Evolutionary conservation across 1,140 invertebrate genomes (phyloP).

Genomic region (Physella acuta): DNA sequence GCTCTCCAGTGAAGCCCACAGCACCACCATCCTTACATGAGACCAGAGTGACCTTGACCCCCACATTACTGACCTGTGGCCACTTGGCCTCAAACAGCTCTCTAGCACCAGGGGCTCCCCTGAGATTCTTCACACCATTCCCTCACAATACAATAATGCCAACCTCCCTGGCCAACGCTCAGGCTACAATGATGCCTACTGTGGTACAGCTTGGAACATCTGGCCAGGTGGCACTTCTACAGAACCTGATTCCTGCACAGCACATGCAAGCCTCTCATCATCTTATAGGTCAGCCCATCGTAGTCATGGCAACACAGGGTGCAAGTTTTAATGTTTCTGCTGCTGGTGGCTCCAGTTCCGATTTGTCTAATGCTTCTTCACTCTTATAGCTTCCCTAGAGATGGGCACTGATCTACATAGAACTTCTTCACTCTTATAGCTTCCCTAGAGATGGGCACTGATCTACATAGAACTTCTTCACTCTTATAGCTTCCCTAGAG

Average conservation of each 20-base stretch:
- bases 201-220: slow-evolving; percentile 20
- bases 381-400: too few species aligned
- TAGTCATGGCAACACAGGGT: slow-evolving; percentile 13
- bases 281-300: slow-evolving; percentile 6
- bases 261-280: slow-evolving; percentile 2
- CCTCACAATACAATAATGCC: slow-evolving; percentile 6
- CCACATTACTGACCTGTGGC: background rate
- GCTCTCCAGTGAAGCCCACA: background rate
- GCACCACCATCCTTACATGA: background rate
- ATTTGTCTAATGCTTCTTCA: slow-evolving; percentile 4
- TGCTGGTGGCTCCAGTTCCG: background rate
- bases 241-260: slow-evolving; percentile 14
- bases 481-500: too few species aligned
- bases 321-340: background rate
- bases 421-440: too few species aligned
- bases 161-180: slow-evolving; percentile 2
- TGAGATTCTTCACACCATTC: slow-evolving; percentile 6
- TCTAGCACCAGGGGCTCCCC: background rate
- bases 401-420: too few species aligned
- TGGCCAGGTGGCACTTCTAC: slow-evolving; percentile 10
- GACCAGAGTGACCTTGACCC: background rate
- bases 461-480: too few species aligned
- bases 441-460: too few species aligned
- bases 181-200: slow-evolving; percentile 6
- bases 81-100: background rate